phyloP scores from a whole-genome alignment of 2,888 invertebrate species.

The Rhorus exstirpatorius region DNA sequence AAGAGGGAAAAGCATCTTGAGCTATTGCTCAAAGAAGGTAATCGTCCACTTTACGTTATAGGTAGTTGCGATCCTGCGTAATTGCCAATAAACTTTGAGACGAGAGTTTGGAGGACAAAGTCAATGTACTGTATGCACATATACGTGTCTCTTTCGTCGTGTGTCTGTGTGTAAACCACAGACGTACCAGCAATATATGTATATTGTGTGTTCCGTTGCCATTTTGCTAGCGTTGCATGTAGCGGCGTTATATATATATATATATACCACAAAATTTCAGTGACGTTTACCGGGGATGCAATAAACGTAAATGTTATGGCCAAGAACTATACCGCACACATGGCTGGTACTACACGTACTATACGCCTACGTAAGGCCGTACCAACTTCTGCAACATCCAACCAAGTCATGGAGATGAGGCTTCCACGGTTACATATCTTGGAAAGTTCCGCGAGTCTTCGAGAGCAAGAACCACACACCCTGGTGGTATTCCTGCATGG shows the following conservation, averaged over 20 bases:
- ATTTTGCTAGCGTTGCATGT: constrained; percentile 20
- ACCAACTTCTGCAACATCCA: constrained; percentile 11
- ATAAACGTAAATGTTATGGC: constrained; percentile 70
- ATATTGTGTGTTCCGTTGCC: constrained; percentile 7
- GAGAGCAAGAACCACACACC: background rate
- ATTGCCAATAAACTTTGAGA: constrained; percentile 67
- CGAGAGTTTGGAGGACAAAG: constrained; percentile 41
- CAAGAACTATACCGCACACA: constrained; percentile 18
- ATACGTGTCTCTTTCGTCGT: background rate
- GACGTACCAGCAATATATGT: background rate
- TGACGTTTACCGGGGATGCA: constrained; percentile 55
- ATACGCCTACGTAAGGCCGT: constrained; percentile 17
- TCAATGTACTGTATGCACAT: constrained; percentile 23
- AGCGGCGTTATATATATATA: too few species aligned
- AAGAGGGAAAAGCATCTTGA: constrained; percentile 36
- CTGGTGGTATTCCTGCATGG: constrained; percentile 18
- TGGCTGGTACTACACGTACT: background rate
- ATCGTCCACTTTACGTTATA: constrained; percentile 59
- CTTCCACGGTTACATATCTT: background rate
- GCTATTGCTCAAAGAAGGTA: constrained; percentile 51
- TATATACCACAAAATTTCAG: constrained; percentile 76
- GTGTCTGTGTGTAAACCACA: background rate
- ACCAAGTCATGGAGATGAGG: background rate
- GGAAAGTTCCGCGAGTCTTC: constrained; percentile 38
- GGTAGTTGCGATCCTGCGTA: constrained; percentile 53